Evolutionary conservation across 2,888 invertebrate genomes (phyloP).

Genomic region (Bruchidius siliquastri): DNA sequence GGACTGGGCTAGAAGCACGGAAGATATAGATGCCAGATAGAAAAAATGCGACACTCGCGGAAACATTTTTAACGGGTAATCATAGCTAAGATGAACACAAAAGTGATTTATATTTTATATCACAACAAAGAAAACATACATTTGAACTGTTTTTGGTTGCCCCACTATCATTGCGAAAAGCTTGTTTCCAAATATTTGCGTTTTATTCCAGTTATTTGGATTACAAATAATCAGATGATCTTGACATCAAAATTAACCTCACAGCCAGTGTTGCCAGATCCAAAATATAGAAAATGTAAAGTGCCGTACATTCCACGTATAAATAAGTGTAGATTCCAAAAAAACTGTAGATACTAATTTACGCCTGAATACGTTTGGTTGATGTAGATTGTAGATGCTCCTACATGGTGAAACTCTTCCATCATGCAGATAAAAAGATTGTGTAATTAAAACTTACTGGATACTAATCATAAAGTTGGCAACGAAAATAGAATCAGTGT

Average conservation of each 20-base stretch:
- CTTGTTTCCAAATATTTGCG: background rate
- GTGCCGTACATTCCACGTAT: too few species aligned
- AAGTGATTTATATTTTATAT: background rate
- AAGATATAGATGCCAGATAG: background rate
- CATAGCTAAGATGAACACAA: background rate
- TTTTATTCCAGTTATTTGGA: background rate
- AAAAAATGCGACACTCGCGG: background rate
- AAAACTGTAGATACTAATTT: too few species aligned
- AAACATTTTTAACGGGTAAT: background rate
- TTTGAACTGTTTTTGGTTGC: background rate
- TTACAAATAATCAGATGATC: background rate
- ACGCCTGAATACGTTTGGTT: too few species aligned
- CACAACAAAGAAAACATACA: background rate
- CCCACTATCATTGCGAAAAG: background rate
- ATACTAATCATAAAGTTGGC: too few species aligned
- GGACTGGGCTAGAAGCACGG: background rate
- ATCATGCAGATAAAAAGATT: too few species aligned
- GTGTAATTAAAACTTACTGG: too few species aligned
- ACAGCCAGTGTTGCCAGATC: background rate
- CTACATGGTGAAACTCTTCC: too few species aligned
- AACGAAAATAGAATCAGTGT: too few species aligned
- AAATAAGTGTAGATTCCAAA: too few species aligned
- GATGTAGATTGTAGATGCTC: too few species aligned
- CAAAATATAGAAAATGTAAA: too few species aligned
- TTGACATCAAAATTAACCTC: background rate